Percentiles rank a stretch among this genome's conserved stretches.
Evolutionary conservation across 2,888 invertebrate genomes (phyloP).

Genomic region (Flexamia atlantica): DNA sequence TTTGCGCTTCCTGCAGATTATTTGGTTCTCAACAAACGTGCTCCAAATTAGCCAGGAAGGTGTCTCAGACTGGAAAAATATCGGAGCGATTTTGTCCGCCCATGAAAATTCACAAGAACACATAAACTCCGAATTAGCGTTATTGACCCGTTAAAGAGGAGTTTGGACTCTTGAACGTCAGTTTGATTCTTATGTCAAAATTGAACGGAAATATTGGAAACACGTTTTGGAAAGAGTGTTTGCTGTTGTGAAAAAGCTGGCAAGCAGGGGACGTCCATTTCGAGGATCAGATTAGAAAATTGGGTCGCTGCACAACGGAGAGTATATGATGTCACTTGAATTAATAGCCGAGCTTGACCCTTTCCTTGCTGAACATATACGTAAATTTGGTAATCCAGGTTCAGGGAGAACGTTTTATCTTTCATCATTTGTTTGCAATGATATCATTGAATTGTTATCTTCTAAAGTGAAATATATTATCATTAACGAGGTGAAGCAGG

Average conservation of each 20-base stretch:
- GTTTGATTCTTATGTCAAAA: background rate
- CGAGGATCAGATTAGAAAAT: slow-evolving; percentile 16
- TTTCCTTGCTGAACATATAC: slow-evolving; percentile 14
- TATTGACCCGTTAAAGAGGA: background rate
- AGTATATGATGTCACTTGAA: slow-evolving; percentile 19
- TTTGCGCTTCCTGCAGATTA: background rate
- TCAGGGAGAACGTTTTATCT: slow-evolving; percentile 40
- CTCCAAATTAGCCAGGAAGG: background rate
- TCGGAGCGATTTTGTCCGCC: background rate
- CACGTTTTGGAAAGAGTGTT: slow-evolving; percentile 7
- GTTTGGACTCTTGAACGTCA: background rate
- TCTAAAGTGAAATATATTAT: background rate
- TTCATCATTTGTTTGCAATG: slow-evolving; percentile 30
- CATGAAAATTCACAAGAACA: slow-evolving; percentile 5
- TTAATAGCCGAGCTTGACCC: slow-evolving; percentile 42
- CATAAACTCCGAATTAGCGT: background rate
- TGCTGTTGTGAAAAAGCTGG: background rate
- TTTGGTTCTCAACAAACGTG: background rate
- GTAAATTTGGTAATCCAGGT: slow-evolving; percentile 40
- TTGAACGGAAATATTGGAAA: slow-evolving; percentile 25
- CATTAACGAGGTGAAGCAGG: slow-evolving; percentile 38
- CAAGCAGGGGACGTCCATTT: background rate
- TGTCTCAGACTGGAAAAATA: slow-evolving; percentile 22
- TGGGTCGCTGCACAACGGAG: slow-evolving; percentile 24
- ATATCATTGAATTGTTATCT: slow-evolving; percentile 23